Evolutionary conservation across 2,113 vertebrate genomes (phyloP).

Genomic region (Procavia capensis): DNA sequence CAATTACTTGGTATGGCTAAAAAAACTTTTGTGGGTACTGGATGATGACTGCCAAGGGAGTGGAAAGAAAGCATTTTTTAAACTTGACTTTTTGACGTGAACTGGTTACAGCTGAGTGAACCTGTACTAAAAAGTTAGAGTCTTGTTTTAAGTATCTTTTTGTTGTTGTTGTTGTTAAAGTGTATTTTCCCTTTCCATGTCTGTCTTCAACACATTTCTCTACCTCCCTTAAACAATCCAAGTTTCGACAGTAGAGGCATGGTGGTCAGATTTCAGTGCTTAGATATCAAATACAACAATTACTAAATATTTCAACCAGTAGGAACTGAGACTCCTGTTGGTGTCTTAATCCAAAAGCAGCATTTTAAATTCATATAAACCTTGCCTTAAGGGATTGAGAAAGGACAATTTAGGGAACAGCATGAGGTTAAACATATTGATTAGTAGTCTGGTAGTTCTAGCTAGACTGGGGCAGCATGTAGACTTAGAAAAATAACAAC

Average conservation of each 20-base stretch:
- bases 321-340: slow-evolving; percentile 65
- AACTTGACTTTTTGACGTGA: slow-evolving; percentile 65
- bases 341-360: slow-evolving; percentile 66
- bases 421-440: slow-evolving; percentile 78
- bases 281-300: slow-evolving; percentile 73
- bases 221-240: slow-evolving; percentile 3
- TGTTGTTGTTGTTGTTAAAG: neutral
- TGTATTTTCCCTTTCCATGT: neutral
- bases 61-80: slow-evolving; percentile 66
- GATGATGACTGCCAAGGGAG: slow-evolving; percentile 7
- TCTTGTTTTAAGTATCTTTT: neutral
- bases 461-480: slow-evolving; percentile 40
- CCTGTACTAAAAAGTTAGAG: slow-evolving; percentile 3
- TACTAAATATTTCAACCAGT: slow-evolving; percentile 70
- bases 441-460: slow-evolving; percentile 65
- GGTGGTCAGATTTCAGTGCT: slow-evolving; percentile 67
- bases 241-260: slow-evolving; percentile 61
- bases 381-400: slow-evolving; percentile 70
- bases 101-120: slow-evolving; percentile 52
- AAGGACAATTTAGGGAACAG: slow-evolving; percentile 76
- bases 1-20: slow-evolving; percentile 25
- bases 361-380: slow-evolving; percentile 75
- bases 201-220: slow-evolving; percentile 6
- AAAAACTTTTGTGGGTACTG: slow-evolving; percentile 37
- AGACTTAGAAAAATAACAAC: slow-evolving; percentile 64